Evolutionary conservation across 1,140 invertebrate species (phyloP).

Genomic region (Drosophila ogumai): DNA sequence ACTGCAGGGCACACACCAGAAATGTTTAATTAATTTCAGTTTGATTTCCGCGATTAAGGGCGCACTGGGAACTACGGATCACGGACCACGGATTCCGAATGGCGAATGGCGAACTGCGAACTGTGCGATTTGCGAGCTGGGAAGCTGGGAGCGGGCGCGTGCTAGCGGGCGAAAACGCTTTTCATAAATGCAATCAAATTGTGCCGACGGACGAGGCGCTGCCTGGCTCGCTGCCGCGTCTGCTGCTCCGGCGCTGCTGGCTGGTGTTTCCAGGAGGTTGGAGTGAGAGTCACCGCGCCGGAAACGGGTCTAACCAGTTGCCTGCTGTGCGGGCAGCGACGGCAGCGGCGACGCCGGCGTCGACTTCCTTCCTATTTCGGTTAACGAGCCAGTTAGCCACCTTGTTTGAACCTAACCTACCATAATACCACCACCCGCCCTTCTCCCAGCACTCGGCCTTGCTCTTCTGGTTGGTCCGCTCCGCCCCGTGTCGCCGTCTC

Average conservation of each 20-base stretch:
- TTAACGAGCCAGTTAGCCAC: constrained; percentile 82
- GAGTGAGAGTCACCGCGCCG: constrained; percentile 63
- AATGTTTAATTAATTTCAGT: constrained; percentile 54
- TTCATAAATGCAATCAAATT: constrained; percentile 78
- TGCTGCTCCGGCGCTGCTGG: constrained; percentile 19
- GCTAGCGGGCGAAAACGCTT: constrained; percentile 76
- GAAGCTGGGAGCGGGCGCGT: constrained; percentile 73
- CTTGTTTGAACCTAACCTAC: constrained; percentile 84
- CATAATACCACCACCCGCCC: constrained; percentile 67
- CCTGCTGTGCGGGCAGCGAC: constrained; percentile 34
- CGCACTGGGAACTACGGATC: not conserved
- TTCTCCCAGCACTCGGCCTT: constrained; percentile 17
- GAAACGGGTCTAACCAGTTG: constrained; percentile 81
- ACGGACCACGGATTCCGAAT: too few relatives aligned
- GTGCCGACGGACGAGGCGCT: constrained; percentile 65
- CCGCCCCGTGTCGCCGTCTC: constrained; percentile 33
- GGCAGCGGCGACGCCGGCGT: constrained; percentile 15
- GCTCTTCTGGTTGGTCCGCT: constrained; percentile 45
- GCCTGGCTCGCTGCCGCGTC: constrained; percentile 24
- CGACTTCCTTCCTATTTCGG: constrained; percentile 79
- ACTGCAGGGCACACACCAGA: constrained; percentile 23
- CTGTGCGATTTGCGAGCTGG: constrained; percentile 39
- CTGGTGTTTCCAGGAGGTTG: constrained; percentile 45
- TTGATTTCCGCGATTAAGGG: constrained; percentile 35
- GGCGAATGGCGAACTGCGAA: too few relatives aligned